Conservation (phyloP, 2,888 invertebrate genomes). For the Acrobasis suavella region DNA sequence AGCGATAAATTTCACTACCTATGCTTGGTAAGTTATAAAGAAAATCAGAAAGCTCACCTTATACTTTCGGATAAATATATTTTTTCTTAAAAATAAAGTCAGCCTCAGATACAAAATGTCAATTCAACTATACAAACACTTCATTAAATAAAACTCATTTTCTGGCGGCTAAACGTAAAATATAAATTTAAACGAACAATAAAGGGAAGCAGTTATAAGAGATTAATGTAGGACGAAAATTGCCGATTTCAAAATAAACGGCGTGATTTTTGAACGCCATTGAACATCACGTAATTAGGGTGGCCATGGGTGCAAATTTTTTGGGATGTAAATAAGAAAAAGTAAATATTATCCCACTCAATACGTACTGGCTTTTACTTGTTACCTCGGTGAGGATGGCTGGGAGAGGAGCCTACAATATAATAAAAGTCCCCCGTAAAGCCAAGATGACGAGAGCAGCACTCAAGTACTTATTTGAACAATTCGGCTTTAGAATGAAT, state of each 20-base stretch:
- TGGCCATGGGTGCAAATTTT: not conserved
- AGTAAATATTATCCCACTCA: too few relatives aligned
- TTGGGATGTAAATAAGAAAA: not conserved
- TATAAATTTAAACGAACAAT: slow-evolving; percentile 14
- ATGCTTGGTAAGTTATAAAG: too few relatives aligned
- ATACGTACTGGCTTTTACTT: too few relatives aligned
- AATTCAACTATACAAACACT: not conserved
- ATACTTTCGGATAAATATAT: too few relatives aligned
- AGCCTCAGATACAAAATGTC: not conserved
- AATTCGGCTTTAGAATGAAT: too few relatives aligned
- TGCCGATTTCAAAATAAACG: slow-evolving; percentile 3
- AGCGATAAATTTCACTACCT: too few relatives aligned
- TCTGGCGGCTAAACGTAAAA: not conserved
- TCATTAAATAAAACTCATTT: not conserved
- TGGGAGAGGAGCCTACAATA: too few relatives aligned
- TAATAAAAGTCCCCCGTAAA: too few relatives aligned
- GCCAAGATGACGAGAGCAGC: too few relatives aligned
- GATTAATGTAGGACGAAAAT: slow-evolving; percentile 17
- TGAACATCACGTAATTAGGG: slow-evolving; percentile 7
- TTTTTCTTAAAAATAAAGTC: not conserved
- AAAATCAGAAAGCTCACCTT: too few relatives aligned
- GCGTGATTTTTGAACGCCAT: slow-evolving; percentile 16
- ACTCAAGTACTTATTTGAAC: too few relatives aligned
- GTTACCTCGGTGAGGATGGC: too few relatives aligned
- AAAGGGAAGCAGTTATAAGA: slow-evolving; percentile 7